Evolutionary conservation across 2,888 invertebrate species (phyloP), one percentile per base, ranked within the genome.

Genomic region (Dioctria linearis): DNA sequence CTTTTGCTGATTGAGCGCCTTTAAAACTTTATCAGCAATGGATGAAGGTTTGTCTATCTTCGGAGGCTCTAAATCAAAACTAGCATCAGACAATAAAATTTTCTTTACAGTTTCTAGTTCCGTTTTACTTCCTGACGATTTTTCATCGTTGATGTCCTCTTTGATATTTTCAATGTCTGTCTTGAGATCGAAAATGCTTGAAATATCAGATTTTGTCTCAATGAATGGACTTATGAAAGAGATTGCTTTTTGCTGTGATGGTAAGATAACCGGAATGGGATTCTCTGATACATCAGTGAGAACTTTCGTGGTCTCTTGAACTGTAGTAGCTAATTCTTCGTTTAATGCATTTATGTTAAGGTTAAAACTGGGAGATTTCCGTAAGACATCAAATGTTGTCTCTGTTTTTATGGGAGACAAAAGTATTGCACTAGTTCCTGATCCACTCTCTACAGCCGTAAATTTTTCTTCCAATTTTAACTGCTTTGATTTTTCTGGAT

Each of bases 1-100:
- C 90, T 92, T 86, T 89, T 92, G 87, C 89, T 92, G 87, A 89
- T 91, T 88, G 3, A 89, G 86, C 5, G 92, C 92, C 85, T 92
- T 91, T 0, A 92, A 88, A 3, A 92, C 90, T 85, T 92, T 92
- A 83, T 92, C 92, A 0, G 92, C 92, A 84, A 92, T 92, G 82
- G 92, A 92, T 0, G 91, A 91, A n/a, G 87, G 86, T 75, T 87
- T 87, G 69, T 88, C 88, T 43, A 87, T 85, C 80, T 88, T 88
- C 0, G 87, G 86, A 0, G 87, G 86, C 40, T 88, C 88, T 63
- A 88, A 83, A 83, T 87, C 87, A n/a, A 88, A 86, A 0, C 85
- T 86, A 0, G 86, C 84, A 8, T 88, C 88, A 3, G 88, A 86
- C 6, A 88, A 81, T 11, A 89, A 81, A 5, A 88, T 87, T 69